Percentiles rank a stretch among this genome's conserved stretches.
Conservation (phyloP, 2,113 vertebrate genomes). For the Serilophus lunatus region DNA sequence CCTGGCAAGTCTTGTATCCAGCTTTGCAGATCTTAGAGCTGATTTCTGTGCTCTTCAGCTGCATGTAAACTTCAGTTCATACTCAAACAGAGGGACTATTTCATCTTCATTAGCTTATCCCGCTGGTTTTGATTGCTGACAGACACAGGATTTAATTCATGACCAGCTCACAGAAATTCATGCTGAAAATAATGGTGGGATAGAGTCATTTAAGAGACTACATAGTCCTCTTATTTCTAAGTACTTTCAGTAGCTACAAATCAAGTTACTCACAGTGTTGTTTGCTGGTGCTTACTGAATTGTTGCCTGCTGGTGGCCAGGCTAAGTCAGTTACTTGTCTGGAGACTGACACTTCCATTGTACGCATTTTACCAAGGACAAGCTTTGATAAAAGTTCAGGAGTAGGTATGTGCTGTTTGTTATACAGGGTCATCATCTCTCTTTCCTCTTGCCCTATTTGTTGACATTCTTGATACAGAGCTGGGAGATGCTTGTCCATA, state of each 20-base stretch:
- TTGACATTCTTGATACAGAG: neutral
- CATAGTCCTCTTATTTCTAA: constrained; percentile 8
- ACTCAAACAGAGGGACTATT: neutral
- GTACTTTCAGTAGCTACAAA: constrained; percentile 49
- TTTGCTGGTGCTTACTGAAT: constrained; percentile 32
- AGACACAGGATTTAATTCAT: neutral
- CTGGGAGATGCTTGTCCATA: neutral
- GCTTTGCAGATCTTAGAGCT: neutral
- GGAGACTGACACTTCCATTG: neutral
- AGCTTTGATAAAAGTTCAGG: neutral
- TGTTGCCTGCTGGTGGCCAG: constrained; percentile 44
- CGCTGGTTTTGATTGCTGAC: neutral
- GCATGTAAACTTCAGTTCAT: neutral
- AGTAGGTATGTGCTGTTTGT: neutral
- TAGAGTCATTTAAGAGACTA: neutral
- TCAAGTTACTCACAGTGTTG: constrained; percentile 45
- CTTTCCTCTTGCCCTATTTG: neutral
- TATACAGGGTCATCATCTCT: neutral
- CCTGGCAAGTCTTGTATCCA: neutral
- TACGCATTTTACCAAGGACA: neutral
- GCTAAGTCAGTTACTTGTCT: constrained; percentile 23
- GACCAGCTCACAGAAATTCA: neutral
- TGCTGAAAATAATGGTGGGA: neutral
- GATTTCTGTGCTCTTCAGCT: neutral
- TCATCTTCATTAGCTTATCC: constrained; percentile 13